Conservation (phyloP, 2,888 invertebrate species). For the Epinotia bilunana region DNA sequence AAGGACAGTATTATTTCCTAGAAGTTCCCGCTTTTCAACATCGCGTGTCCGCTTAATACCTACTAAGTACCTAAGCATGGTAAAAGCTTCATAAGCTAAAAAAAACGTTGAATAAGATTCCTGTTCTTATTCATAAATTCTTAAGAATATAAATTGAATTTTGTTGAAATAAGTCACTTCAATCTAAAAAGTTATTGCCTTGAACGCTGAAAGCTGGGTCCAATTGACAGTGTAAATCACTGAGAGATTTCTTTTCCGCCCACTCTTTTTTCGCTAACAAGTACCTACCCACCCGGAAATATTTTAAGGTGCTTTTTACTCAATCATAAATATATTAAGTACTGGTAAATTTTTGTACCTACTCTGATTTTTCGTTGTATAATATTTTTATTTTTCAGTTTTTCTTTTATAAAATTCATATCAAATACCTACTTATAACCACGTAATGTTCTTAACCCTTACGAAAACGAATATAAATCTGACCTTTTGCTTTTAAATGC, state of each 20-base stretch:
- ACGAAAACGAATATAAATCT: no score
- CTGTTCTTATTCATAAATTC: neutral
- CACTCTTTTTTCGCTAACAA: neutral
- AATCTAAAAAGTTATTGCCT: constrained; percentile 8
- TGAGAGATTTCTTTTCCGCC: neutral
- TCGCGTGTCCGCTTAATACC: no score
- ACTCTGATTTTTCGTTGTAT: neutral
- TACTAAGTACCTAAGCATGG: no score
- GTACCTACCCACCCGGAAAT: neutral
- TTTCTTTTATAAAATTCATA: neutral
- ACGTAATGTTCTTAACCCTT: no score
- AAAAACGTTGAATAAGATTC: neutral
- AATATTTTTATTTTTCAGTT: neutral
- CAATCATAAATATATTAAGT: neutral
- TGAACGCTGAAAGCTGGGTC: neutral
- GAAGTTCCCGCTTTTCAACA: neutral
- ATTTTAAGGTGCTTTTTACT: constrained; percentile 15
- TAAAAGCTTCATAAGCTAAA: no score
- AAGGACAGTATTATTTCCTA: neutral
- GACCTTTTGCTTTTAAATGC: constrained; percentile 35
- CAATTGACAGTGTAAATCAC: constrained; percentile 23
- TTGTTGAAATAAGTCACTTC: constrained; percentile 5
- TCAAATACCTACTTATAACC: no score
- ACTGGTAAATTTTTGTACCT: no score
- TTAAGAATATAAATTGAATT: constrained; percentile 18